Base-by-base conservation (phyloP, 2,888 invertebrate genomes). In the Liopterus haemorrhoidalis region DNA sequence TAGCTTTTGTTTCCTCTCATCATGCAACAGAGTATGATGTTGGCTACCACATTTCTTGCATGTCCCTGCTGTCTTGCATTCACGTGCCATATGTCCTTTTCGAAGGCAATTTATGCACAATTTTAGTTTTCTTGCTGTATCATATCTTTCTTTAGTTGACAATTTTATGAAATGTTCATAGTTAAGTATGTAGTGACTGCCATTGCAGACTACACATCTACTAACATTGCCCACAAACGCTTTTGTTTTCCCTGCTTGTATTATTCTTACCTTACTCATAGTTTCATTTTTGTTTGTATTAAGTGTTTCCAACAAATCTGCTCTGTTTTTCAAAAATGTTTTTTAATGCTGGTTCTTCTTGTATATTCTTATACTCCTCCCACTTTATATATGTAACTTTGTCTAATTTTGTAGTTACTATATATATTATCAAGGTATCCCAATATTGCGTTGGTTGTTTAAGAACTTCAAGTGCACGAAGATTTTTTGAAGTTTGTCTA, bases 351-450 rank as follows among this genome's bases (percentile, higher is more conserved):
- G 49, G 47, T 15, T 6, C 4, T 8, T 43, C 38, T 9, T 28
- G 31, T 4, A 1, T 21, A 2, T 14, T 22, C n/a, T 15, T 49
- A 24, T 33, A 27, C 5, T 27, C 22, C 35, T 49, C 41, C 47
- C 52, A 50, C 4, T 47, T 41, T 8, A 32, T 11, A 2, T 18
- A 3, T n/a, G 50, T 43, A n/a, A 4, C 15, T 21, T 27, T 8
- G 5, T 51, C 45, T 8, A 52, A 33, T 28, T 51, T 50, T 2
- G 14, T 36, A 12, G 33, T 12, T 8, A 51, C 5, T 4, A 51
- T 30, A 20, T 47, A 42, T 12, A 54, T 46, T n/a, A 54, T n/a
- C 6, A 51, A 16, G 5, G 48, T 38, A 25, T 53, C 46, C 54
- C 52, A 55, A 16, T 48, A 5, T 12, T 47, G 21, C 6, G 43